Evolutionary conservation across 2,113 vertebrate species (phyloP).

Genomic region (Pholis gunnellus): DNA sequence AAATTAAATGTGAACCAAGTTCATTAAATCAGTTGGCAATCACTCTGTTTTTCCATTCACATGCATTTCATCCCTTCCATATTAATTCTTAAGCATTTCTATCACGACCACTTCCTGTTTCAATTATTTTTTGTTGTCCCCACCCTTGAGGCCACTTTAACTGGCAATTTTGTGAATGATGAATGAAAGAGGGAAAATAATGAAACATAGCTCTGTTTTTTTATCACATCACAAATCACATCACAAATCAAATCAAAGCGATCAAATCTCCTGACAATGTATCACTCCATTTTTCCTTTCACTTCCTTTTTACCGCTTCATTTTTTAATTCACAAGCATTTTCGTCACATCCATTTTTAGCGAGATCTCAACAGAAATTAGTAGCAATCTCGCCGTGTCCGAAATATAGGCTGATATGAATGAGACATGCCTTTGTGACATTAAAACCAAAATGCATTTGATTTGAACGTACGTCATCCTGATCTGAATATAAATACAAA

Average conservation of each 20-base stretch:
- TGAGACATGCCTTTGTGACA: background rate
- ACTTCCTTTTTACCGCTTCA: background rate
- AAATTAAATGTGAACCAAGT: background rate
- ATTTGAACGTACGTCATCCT: background rate
- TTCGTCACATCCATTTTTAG: background rate
- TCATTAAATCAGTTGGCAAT: background rate
- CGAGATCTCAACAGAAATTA: background rate
- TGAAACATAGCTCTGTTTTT: background rate
- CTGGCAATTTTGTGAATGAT: background rate
- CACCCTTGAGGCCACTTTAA: background rate
- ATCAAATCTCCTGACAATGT: too few species aligned
- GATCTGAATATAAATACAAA: conserved; percentile 4
- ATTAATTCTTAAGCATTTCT: background rate
- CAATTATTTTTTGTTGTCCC: too few species aligned
- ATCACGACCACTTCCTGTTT: too few species aligned
- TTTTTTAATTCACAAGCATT: too few species aligned
- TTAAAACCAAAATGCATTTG: background rate
- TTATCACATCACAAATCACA: background rate
- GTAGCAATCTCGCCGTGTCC: background rate
- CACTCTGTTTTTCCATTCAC: background rate
- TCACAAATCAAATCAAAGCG: background rate
- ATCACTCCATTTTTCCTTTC: background rate
- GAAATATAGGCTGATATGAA: background rate
- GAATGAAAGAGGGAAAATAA: background rate
- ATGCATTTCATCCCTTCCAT: background rate